Base-by-base conservation (phyloP, 1,140 invertebrate genomes). In the Saxidomus purpurata region DNA sequence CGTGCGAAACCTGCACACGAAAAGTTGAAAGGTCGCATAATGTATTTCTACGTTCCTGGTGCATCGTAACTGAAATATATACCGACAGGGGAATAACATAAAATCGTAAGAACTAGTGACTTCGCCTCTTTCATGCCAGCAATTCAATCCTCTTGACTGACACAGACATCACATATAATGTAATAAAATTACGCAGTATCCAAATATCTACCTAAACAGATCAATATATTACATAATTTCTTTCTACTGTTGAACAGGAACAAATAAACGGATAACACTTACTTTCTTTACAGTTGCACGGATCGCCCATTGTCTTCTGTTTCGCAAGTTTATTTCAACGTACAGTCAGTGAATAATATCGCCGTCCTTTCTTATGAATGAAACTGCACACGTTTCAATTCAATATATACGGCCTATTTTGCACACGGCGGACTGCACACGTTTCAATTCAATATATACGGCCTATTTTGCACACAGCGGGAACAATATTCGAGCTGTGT, bases 401-500 rank as follows among this genome's bases (percentile, higher is more conserved):
- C n/a, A n/a, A 22, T 22, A 38, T 13, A 40, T 38, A 71, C 13
- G n/a, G n/a, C n/a, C n/a, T n/a, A n/a, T n/a, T 71, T 71, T 71
- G 67, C 67, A 71, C 67, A 71, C 67, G 67, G n/a, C n/a, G n/a
- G n/a, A 31, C 19, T 25, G n/a, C 17, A 36, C 36, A 36, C 67
- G 67, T 40, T 11, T n/a, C 76, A 22, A 15, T 22, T 79, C n/a
- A n/a, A 22, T 22, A 38, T 13, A 40, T 38, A 71, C 13, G n/a
- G n/a, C n/a, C n/a, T n/a, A n/a, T n/a, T 71, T 71, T 71, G 67
- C 67, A 71, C 67, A 71, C 67, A n/a, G 67, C 43, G 49, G 15
- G 67, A 71, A 71, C 13, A 15, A 25, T 6, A 6, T 74, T 22
- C 13, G 69, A 55, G 76, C 25, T 52, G 76, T 79, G 76, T 79